phyloP scores from a whole-genome alignment of 2,888 invertebrate species.

The Eupithecia centaureata region DNA sequence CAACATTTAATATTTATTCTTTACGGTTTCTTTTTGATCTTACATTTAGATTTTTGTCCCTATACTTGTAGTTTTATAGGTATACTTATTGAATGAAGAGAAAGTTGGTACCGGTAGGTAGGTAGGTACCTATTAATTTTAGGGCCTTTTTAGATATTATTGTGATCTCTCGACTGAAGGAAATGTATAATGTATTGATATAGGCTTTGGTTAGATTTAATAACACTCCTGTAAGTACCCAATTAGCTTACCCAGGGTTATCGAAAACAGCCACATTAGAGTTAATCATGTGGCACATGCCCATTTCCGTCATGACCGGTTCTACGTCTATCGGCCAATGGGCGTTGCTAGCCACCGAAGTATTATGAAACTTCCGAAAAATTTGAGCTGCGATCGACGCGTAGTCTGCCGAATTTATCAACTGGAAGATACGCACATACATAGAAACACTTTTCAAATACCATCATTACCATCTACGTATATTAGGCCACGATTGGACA shows the following conservation, averaged over 20 bases:
- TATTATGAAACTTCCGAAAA: constrained; percentile 59
- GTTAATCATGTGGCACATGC: constrained; percentile 88
- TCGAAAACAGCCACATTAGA: constrained; percentile 85
- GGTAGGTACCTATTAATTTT: too few relatives aligned
- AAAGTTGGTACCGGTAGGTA: too few relatives aligned
- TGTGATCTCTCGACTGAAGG: too few relatives aligned
- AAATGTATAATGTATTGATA: too few relatives aligned
- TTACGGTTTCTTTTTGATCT: background rate
- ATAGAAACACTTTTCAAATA: constrained; percentile 13
- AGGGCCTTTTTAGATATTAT: too few relatives aligned
- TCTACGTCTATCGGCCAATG: constrained; percentile 76
- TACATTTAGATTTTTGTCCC: background rate
- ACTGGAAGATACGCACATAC: constrained; percentile 44
- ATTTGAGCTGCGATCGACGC: constrained; percentile 57
- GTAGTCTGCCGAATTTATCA: constrained; percentile 64
- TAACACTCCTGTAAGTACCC: background rate
- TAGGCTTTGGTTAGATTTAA: too few relatives aligned
- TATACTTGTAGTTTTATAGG: too few relatives aligned
- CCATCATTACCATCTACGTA: background rate
- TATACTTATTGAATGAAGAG: too few relatives aligned
- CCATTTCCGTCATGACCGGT: constrained; percentile 86
- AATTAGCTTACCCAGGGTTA: constrained; percentile 75
- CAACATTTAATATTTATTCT: constrained; percentile 11
- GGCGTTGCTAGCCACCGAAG: constrained; percentile 57
- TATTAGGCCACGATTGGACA: too few relatives aligned